These are phyloP conservation scores for Aphelenchoides besseyi DNA, from an alignment of 1,140 invertebrate species.

Conservation along the genomic window DNA sequence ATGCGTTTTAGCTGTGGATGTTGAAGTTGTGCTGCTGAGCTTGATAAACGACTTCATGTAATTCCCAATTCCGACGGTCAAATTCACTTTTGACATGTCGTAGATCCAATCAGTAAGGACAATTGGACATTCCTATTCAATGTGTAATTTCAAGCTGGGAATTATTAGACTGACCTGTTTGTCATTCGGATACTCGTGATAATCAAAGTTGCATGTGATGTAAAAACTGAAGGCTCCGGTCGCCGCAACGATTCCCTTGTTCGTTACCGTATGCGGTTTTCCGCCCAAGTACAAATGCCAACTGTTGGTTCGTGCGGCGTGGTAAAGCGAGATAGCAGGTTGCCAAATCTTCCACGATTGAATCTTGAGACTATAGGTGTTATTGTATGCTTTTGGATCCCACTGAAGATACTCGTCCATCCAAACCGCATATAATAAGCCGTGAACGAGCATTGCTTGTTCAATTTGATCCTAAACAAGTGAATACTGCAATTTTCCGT, in stretches of 20 bases:
- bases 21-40: slow-evolving; percentile 56
- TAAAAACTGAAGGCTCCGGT: slow-evolving; percentile 56
- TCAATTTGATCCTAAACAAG: slow-evolving; percentile 53
- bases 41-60: slow-evolving; percentile 34
- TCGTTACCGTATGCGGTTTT: slow-evolving; percentile 49
- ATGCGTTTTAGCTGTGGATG: slow-evolving; percentile 45
- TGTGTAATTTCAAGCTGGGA: neutral
- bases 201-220: slow-evolving; percentile 60
- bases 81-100: slow-evolving; percentile 57
- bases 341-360: slow-evolving; percentile 60
- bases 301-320: slow-evolving; percentile 50
- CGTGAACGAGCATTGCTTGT: slow-evolving; percentile 59
- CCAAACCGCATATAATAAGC: slow-evolving; percentile 55
- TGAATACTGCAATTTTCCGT: neutral
- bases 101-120: slow-evolving; percentile 63
- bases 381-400: slow-evolving; percentile 52
- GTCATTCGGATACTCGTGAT: slow-evolving; percentile 54
- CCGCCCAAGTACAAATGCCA: slow-evolving; percentile 61
- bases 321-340: slow-evolving; percentile 60
- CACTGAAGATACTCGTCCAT: slow-evolving; percentile 57
- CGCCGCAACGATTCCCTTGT: slow-evolving; percentile 41
- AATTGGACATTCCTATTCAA: slow-evolving; percentile 54
- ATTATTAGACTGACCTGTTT: slow-evolving; percentile 43
- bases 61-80: slow-evolving; percentile 25
- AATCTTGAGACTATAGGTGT: slow-evolving; percentile 44